phyloP scores from a whole-genome alignment of 1,140 invertebrate species.

The Philaenus spumarius region DNA sequence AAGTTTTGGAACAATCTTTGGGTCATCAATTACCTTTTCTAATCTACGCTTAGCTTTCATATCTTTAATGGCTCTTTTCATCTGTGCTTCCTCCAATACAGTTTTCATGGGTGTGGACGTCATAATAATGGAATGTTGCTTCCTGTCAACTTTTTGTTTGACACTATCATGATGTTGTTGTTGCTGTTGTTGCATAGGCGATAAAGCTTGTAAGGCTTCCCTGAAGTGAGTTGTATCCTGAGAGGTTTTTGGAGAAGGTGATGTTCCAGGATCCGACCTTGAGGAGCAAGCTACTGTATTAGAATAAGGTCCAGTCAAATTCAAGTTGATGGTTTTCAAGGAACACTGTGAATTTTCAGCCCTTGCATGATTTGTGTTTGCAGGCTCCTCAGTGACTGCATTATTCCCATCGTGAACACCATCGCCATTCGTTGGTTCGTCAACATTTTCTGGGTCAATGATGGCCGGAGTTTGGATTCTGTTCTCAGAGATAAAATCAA shows the following conservation, averaged over 20 bases:
- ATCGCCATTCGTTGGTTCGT: neutral
- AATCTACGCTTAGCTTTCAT: neutral
- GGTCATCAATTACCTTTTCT: neutral
- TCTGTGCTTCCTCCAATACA: neutral
- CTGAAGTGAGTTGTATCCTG: too few relatives aligned
- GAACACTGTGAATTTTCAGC: neutral
- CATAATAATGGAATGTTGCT: conserved; percentile 1
- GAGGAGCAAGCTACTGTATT: too few relatives aligned
- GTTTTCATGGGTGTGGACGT: neutral
- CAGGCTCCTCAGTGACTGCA: neutral
- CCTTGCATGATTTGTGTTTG: neutral
- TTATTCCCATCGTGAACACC: neutral
- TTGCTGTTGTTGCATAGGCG: too few relatives aligned
- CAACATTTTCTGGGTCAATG: neutral
- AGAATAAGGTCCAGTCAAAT: too few relatives aligned
- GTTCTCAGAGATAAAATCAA: neutral
- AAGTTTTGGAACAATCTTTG: conserved; percentile 6
- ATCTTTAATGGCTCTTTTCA: neutral
- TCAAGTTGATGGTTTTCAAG: neutral
- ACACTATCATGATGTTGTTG: too few relatives aligned
- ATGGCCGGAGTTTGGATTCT: neutral
- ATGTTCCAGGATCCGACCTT: too few relatives aligned
- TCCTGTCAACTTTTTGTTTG: neutral
- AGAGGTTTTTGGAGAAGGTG: too few relatives aligned
- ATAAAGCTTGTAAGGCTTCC: too few relatives aligned